Percentiles rank a stretch among this genome's conserved stretches.
Evolutionary conservation across 2,888 invertebrate genomes (phyloP).

Genomic region (Branchinecta sandiegonensis): DNA sequence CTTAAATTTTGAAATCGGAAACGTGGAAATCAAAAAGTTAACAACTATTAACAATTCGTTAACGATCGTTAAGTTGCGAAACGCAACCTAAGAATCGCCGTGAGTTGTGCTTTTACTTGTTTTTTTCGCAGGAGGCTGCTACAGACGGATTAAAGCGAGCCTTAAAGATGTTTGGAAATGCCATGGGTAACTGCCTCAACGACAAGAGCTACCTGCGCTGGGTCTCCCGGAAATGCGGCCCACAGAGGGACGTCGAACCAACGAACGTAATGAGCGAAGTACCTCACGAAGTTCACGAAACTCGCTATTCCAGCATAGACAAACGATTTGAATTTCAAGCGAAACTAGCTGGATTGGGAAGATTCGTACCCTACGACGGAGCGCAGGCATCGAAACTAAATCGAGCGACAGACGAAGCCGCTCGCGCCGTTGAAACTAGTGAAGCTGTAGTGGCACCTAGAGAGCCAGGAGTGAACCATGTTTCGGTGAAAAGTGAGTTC

Average conservation of each 20-base stretch:
- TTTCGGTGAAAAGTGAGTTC: not conserved
- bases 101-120: not conserved
- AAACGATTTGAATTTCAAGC: not conserved
- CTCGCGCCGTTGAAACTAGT: not conserved
- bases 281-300: slow-evolving; percentile 20
- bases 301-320: slow-evolving; percentile 22
- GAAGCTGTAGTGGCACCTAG: not conserved
- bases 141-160: slow-evolving; percentile 37
- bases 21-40: too few species aligned
- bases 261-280: slow-evolving; percentile 17
- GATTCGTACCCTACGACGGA: not conserved
- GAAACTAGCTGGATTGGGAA: not conserved
- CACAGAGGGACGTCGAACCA: slow-evolving; percentile 18
- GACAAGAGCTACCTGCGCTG: slow-evolving; percentile 34
- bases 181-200: slow-evolving; percentile 35
- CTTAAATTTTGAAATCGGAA: too few species aligned
- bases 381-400: not conserved
- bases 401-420: not conserved
- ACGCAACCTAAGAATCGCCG: too few species aligned
- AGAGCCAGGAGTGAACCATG: not conserved
- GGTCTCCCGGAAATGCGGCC: slow-evolving; percentile 24
- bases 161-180: slow-evolving; percentile 37
- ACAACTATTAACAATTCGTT: too few species aligned
- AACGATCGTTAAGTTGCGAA: too few species aligned
- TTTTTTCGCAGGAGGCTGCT: slow-evolving; percentile 32